Conservation (phyloP, 1,140 invertebrate genomes). For the Hestina assimilis region DNA sequence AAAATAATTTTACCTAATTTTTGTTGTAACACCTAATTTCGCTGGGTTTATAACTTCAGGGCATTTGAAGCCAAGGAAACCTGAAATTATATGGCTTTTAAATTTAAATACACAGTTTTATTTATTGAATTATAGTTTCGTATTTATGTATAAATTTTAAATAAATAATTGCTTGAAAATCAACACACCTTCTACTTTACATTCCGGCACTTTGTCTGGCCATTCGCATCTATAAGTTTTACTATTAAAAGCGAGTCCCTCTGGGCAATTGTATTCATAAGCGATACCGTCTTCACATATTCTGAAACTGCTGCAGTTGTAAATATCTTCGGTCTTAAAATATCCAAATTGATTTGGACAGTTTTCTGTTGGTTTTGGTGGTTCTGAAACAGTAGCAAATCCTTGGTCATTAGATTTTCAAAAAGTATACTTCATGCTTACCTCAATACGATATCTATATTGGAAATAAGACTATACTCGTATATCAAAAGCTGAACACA, state of each 20-base stretch:
- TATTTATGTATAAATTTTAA: too few species aligned
- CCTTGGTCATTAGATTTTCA: background rate
- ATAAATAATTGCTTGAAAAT: background rate
- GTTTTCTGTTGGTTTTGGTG: slow-evolving; percentile 82
- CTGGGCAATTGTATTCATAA: slow-evolving; percentile 84
- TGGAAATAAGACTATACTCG: too few species aligned
- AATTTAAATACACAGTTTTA: background rate
- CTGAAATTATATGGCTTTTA: slow-evolving; percentile 46
- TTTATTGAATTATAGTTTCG: too few species aligned
- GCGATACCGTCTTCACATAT: slow-evolving; percentile 88
- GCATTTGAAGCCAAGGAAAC: slow-evolving; percentile 64
- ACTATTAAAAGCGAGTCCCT: slow-evolving; percentile 91
- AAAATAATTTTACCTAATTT: slow-evolving; percentile 52
- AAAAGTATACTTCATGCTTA: too few species aligned
- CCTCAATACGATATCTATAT: too few species aligned
- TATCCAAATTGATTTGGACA: slow-evolving; percentile 93
- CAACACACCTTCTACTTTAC: slow-evolving; percentile 85
- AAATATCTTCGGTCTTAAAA: slow-evolving; percentile 83
- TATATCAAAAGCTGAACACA: too few species aligned
- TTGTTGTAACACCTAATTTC: slow-evolving; percentile 57
- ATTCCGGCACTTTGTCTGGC: slow-evolving; percentile 88
- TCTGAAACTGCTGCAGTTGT: slow-evolving; percentile 90
- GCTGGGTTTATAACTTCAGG: slow-evolving; percentile 49
- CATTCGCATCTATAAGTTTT: slow-evolving; percentile 90
- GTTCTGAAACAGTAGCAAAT: slow-evolving; percentile 43